Base-by-base conservation (phyloP, 2,797 vertebrate species). In the Diglossa cyanea region DNA sequence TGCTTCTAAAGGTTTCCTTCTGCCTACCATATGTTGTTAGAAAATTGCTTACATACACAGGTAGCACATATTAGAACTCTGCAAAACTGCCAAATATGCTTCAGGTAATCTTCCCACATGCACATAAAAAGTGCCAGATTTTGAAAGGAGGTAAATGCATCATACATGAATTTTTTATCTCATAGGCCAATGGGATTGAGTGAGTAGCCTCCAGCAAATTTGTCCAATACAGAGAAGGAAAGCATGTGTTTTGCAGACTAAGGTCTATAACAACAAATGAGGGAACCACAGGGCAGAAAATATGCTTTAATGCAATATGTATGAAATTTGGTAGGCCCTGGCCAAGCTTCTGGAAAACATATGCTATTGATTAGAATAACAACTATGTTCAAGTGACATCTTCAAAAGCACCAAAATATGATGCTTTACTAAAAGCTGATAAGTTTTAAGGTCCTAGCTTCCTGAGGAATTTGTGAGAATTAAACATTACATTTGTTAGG, bases 161-260 rank as follows among this genome's bases (percentile, higher is more conserved):
- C 89, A 63, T 50, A 66, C 61, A 96, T 86, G 3, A 82, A 91
- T 94, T 88, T 96, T 93, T 96, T 70, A 91, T 84, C 53, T 93
- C 33, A 1, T 47, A 92, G 94, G 1, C 80, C 61, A 88, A 33
- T 62, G 60, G 67, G 79, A 81, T 51, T 95, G 73, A 78, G 21
- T 73, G 54, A 78, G 62, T 60, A 88, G 91, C 94, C 50, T 84
- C 45, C 45, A 88, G 91, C 65, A 94, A 47, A 47, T 66, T 50
- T 84, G 66, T 79, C 67, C 77, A 90, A 61, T 66, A 84, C 53
- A 66, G 31, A 75, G 42, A 61, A 90, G 60, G 51, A 18, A 91
- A 90, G 45, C 20, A 10, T 23, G 42, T 87, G 31, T 95, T 95
- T 88, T 94, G 67, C 71, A 73, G 61, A 88, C 58, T 72, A 86